Evolutionary conservation across 2,888 invertebrate species (phyloP).

Genomic region (Poecilobothrus nobilitatus): DNA sequence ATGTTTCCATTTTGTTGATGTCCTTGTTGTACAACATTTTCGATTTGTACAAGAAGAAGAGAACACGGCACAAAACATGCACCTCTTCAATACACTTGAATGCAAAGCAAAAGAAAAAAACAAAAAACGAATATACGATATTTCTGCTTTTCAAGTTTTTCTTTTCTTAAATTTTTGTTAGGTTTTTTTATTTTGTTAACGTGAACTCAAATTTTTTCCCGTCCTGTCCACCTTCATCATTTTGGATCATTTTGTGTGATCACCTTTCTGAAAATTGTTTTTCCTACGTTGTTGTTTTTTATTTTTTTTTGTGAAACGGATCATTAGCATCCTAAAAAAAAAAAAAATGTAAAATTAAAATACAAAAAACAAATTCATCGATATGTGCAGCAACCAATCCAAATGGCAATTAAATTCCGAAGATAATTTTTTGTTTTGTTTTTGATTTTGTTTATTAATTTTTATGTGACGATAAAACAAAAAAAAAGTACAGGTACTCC

Average conservation of each 20-base stretch:
- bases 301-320: neutral
- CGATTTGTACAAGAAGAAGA: too few species aligned
- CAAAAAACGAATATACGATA: too few species aligned
- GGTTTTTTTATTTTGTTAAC: too few species aligned
- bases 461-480: neutral
- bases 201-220: neutral
- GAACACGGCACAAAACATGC: too few species aligned
- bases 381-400: conserved; percentile 3
- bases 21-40: too few species aligned
- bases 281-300: neutral
- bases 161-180: too few species aligned
- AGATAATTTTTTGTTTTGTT: neutral
- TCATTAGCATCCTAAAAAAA: neutral
- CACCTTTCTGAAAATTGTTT: neutral
- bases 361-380: neutral
- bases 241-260: neutral
- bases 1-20: too few species aligned
- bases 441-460: neutral
- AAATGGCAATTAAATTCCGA: conserved; percentile 1
- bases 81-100: too few species aligned
- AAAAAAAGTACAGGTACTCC: neutral
- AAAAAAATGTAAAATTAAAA: neutral
- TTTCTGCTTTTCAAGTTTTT: too few species aligned
- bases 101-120: too few species aligned
- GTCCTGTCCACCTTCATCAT: conserved; percentile 6